Base-by-base conservation (phyloP, 2,113 vertebrate species). In the Tragelaphus imberbis region DNA sequence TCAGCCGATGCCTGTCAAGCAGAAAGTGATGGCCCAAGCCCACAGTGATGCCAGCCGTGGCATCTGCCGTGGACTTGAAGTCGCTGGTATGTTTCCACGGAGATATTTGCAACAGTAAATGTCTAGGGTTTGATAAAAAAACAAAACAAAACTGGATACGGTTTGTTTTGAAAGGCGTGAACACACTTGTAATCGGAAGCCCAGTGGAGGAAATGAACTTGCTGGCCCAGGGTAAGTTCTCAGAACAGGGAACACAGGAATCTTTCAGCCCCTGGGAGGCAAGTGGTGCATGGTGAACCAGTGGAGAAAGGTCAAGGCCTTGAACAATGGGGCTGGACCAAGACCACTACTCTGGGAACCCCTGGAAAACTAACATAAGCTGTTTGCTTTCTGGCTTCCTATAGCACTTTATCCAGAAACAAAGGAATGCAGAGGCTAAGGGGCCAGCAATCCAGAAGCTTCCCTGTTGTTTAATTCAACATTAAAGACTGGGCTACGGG, bases 81-180 rank as follows among this genome's bases (percentile, higher is more conserved):
- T 77, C 33, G 1, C 88, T 91, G 86, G 95, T 96, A 97, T 49
- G 88, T 95, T 98, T 98, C 97, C 95, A 97, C 40, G 77, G 81
- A 90, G 82, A 61, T 61, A 71, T 40, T 58, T 71, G 53, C 68
- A 17, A 44, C 15, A 95, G 86, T 80, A 19, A 40, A 84, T 84
- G 86, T 95, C 95, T 95, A 96, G 97, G 49, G 51, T 85, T 96
- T 94, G 94, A 94, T 96, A 61, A 92, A 95, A 96, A 49, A 13
- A 49, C 11, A 49, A 49, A 95, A 28, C 1, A 49, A 12, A 71
- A 92, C 27, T 25, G 47, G 77, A 36, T 59, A 90, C 2, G 1
- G 55, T 97, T 97, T 97, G 97, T 96, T 97, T 95, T 94, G 94
- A 97, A 95, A 97, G 36, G 63, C 63, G 0, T 25, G 91, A 90